phyloP scores from a whole-genome alignment of 2,797 vertebrate species.

The Selene dorsalis region DNA sequence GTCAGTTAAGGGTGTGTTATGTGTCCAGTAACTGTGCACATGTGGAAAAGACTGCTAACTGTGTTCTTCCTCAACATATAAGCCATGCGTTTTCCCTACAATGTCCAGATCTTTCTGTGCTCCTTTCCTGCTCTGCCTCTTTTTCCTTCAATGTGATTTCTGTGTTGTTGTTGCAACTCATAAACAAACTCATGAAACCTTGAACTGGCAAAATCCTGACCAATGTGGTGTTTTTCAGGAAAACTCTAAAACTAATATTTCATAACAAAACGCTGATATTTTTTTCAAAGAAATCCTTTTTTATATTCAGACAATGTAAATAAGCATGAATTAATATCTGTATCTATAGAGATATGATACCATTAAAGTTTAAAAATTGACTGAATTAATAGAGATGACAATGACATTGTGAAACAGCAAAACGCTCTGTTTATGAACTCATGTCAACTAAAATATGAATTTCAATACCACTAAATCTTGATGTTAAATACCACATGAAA shows the following conservation, averaged over 20 bases:
- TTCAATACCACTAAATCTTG: no score
- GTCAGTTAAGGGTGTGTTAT: conserved; percentile 71
- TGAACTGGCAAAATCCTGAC: neutral
- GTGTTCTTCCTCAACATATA: neutral
- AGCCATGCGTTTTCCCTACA: neutral
- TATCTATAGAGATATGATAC: no score
- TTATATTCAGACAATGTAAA: no score
- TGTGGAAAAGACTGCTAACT: conserved; percentile 23
- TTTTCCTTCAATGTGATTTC: neutral
- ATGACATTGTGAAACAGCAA: no score
- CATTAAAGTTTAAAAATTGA: neutral
- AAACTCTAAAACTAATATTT: neutral
- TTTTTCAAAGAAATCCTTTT: no score
- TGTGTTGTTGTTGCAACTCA: neutral
- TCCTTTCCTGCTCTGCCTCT: conserved; percentile 8
- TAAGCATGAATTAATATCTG: no score
- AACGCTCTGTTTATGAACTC: neutral
- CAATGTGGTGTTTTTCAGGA: neutral
- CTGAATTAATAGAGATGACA: neutral
- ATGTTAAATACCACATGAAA: no score
- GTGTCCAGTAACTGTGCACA: conserved; percentile 54
- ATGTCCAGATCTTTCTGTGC: neutral
- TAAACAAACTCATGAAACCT: conserved; percentile 11
- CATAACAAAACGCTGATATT: neutral
- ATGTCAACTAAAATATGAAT: neutral